Base-by-base conservation (phyloP, 2,797 vertebrate genomes). In the Urophycis tenuis region DNA sequence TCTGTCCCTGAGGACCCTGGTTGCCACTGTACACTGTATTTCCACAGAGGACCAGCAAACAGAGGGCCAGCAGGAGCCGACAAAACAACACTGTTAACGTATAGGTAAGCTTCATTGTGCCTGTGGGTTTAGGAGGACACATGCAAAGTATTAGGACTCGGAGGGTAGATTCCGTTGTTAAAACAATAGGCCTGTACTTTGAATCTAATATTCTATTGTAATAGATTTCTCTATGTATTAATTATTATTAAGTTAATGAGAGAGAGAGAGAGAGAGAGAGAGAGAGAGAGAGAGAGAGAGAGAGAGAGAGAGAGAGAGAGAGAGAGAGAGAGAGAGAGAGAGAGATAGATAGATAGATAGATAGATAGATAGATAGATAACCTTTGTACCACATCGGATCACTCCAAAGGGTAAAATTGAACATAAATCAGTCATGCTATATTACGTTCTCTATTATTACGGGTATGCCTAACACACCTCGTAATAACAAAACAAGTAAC, bases 11-110 rank as follows among this genome's bases (percentile, higher is more conserved):
- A 74, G 90, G 89, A 89, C 90, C 92, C 91, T 87, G 92, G 92
- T 93, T 94, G 91, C 93, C 90, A 89, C 86, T 85, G 90, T 91
- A 88, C 91, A 90, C 91, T 86, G 25, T 77, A 34, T 87, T 89
- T 84, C 87, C 89, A 82, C 86, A 90, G 82, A 91, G 67, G 79
- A 83, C 83, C 74, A 81, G 77, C 17, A 88, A 6, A 80, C 87
- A 91, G 75, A 92, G 81, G 64, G 91, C 81, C 36, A 93, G 84
- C 71, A 92, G 75, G 75, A 82, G 75, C 78, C 81, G 78, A 84
- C 82, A 84, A 35, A 87, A 82, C 49, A 75, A 80, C 60, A 75
- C 75, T 31, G 81, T 70, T 36, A 34, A 7, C 60, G 1, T 33
- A n/a, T 32, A 33, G 29, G 45, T 85, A 72, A 81, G 77, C 82